Evolutionary conservation across 2,888 invertebrate genomes (phyloP).

Genomic region (Timema podura): DNA sequence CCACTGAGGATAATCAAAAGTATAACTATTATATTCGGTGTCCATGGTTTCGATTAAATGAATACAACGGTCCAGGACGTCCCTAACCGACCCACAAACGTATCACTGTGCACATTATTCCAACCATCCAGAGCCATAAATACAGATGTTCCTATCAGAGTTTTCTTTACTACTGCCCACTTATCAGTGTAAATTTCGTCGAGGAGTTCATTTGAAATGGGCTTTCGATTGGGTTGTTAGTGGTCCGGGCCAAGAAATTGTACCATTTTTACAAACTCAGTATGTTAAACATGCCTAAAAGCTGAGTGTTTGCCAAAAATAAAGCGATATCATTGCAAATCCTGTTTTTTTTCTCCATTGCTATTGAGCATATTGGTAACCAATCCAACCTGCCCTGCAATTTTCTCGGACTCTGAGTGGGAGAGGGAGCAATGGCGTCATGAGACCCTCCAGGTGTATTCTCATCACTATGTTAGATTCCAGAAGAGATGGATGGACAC

Average conservation of each 20-base stretch:
- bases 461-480: not conserved
- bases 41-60: not conserved
- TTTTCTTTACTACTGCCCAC: no score
- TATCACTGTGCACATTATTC: no score
- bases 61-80: no score
- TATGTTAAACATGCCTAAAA: not conserved
- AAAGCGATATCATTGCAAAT: not conserved
- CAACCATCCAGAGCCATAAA: no score
- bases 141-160: no score
- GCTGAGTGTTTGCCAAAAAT: not conserved
- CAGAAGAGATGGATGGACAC: not conserved
- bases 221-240: not conserved
- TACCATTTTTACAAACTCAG: conserved; percentile 4
- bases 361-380: not conserved
- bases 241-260: conserved; percentile 3
- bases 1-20: conserved; percentile 1
- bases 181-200: no score
- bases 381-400: not conserved
- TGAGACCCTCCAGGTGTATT: not conserved
- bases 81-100: no score
- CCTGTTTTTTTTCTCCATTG: not conserved
- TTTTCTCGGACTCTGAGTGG: not conserved
- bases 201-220: no score
- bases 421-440: not conserved
- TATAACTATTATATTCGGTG: conserved; percentile 4